Evolutionary conservation across 2,797 vertebrate species (phyloP).

Genomic region (Cynopterus sphinx): DNA sequence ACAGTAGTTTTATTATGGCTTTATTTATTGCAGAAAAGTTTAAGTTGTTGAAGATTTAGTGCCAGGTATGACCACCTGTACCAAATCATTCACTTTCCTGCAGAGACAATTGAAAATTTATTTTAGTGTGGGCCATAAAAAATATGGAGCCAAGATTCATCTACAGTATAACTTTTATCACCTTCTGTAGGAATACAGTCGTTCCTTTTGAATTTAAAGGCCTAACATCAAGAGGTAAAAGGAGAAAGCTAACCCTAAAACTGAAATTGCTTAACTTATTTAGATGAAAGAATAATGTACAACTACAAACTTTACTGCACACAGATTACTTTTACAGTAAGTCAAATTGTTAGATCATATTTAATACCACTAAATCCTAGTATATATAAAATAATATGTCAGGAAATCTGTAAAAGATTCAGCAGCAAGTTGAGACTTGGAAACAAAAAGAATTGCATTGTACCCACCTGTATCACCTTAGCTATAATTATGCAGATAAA

Average conservation of each 20-base stretch:
- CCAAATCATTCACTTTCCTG: slow-evolving; percentile 1
- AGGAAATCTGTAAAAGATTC: slow-evolving; percentile 75
- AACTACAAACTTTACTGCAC: slow-evolving; percentile 25
- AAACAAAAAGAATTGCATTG: slow-evolving; percentile 39
- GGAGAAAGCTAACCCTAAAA: background rate
- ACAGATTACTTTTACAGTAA: slow-evolving; percentile 58
- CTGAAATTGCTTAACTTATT: slow-evolving; percentile 29
- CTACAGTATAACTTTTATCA: slow-evolving; percentile 2
- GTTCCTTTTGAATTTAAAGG: slow-evolving; percentile 13
- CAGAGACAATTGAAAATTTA: slow-evolving; percentile 26
- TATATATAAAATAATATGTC: slow-evolving; percentile 65
- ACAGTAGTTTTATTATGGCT: background rate
- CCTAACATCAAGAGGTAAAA: slow-evolving; percentile 21
- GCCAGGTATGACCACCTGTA: background rate
- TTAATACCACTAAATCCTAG: slow-evolving; percentile 57
- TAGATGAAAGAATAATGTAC: background rate
- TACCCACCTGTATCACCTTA: slow-evolving; percentile 71
- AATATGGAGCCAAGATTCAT: background rate
- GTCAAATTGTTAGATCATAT: slow-evolving; percentile 58
- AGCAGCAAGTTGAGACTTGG: slow-evolving; percentile 73
- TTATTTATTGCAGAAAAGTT: slow-evolving; percentile 26
- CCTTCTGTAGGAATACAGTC: background rate
- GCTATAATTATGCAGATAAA: slow-evolving; percentile 71
- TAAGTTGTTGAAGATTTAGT: background rate
- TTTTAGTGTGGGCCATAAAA: background rate